Evolutionary conservation across 2,113 vertebrate species (phyloP).

Genomic region (Pomatorhinus ruficollis): DNA sequence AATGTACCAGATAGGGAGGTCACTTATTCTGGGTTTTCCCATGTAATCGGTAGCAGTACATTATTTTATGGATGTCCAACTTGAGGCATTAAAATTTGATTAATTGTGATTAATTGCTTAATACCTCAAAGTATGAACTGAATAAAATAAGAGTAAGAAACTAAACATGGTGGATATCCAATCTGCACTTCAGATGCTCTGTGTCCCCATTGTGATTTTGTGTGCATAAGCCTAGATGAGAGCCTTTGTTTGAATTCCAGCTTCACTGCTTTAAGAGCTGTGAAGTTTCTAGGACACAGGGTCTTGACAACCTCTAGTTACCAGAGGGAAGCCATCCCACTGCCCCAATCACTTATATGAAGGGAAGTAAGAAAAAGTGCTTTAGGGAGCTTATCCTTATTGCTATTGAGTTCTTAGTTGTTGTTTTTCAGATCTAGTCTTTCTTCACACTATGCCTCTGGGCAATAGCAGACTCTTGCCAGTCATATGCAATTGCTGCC

Average conservation of each 20-base stretch:
- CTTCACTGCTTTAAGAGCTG: background rate
- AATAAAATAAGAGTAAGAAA: background rate
- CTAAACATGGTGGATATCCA: background rate
- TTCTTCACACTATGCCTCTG: background rate
- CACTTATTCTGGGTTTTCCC: background rate
- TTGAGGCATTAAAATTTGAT: background rate
- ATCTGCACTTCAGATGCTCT: background rate
- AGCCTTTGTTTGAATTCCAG: background rate
- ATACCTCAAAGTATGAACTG: background rate
- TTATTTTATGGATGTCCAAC: background rate
- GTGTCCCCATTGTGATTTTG: accelerated
- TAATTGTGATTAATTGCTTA: background rate
- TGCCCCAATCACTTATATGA: background rate
- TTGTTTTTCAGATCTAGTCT: background rate
- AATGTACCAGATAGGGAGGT: background rate
- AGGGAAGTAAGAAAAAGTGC: background rate
- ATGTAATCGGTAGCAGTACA: accelerated
- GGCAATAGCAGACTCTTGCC: background rate
- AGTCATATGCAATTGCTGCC: background rate
- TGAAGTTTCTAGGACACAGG: background rate
- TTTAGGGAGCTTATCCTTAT: background rate
- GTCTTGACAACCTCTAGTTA: background rate
- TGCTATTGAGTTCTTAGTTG: background rate
- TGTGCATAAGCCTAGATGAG: background rate
- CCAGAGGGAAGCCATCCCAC: background rate